phyloP scores from a whole-genome alignment of 1,140 invertebrate genomes.

The Drosophila ananassae region DNA sequence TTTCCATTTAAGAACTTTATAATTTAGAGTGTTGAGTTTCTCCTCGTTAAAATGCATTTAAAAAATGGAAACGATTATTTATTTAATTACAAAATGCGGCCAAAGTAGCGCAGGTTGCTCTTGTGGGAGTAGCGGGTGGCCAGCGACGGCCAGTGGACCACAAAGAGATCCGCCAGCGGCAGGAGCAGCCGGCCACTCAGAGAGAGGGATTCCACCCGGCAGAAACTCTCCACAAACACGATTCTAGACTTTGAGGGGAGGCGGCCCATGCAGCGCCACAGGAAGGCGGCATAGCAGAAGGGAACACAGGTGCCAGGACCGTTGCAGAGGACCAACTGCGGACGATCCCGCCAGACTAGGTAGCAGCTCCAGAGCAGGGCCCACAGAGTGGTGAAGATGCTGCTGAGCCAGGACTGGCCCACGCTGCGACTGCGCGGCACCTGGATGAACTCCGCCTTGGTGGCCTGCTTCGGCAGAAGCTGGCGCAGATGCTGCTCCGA shows the following conservation, averaged over 20 bases:
- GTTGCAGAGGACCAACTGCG: constrained; percentile 94
- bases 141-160: constrained; percentile 95
- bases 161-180: constrained; percentile 91
- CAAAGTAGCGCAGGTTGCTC: constrained; percentile 87
- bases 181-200: constrained; percentile 94
- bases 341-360: constrained; percentile 88
- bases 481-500: constrained; percentile 85
- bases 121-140: constrained; percentile 84
- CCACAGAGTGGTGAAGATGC: constrained; percentile 90
- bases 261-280: constrained; percentile 88
- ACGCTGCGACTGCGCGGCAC: constrained; percentile 95
- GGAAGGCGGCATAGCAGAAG: constrained; percentile 90
- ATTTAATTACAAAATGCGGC: constrained; percentile 84
- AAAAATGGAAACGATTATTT: background rate
- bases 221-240: constrained; percentile 97
- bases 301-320: constrained; percentile 98
- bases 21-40: too few species aligned
- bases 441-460: constrained; percentile 62
- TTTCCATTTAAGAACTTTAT: too few species aligned
- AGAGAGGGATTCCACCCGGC: constrained; percentile 94
- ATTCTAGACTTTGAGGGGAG: constrained; percentile 88
- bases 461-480: constrained; percentile 84
- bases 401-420: constrained; percentile 92
- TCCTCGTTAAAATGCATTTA: background rate
- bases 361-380: constrained; percentile 89